These are phyloP conservation scores for Liparis tanakae DNA, from an alignment of 2,797 vertebrate species.

Conservation along the genomic window DNA sequence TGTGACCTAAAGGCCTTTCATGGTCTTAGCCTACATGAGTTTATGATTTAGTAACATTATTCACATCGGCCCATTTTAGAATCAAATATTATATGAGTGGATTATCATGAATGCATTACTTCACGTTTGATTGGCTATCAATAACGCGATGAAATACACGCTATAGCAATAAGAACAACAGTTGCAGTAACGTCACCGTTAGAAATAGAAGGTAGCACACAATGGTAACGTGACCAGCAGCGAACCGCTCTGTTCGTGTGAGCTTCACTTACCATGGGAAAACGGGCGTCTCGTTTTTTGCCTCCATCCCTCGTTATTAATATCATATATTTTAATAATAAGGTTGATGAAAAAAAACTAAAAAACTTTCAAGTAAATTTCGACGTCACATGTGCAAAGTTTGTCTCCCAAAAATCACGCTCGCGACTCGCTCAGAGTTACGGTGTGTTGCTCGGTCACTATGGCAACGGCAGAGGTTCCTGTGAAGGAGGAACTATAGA, in stretches of 20 bases:
- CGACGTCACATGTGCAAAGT: neutral
- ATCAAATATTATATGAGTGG: neutral
- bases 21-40: no score
- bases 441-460: constrained; percentile 44
- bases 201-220: neutral
- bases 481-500: neutral
- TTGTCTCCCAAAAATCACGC: neutral
- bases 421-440: neutral
- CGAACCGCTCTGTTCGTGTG: neutral
- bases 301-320: constrained; percentile 12
- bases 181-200: neutral
- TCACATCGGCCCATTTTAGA: neutral
- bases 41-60: neutral
- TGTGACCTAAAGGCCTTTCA: neutral
- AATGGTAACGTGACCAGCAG: neutral
- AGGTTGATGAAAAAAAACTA: neutral
- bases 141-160: neutral
- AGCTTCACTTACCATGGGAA: constrained; percentile 51
- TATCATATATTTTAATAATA: neutral
- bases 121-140: neutral
- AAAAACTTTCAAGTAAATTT: neutral
- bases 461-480: constrained; percentile 24
- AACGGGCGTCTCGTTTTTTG: neutral
- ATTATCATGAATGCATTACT: neutral
- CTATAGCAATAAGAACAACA: neutral